Conservation (phyloP, 2,113 vertebrate species). For the Oxygymnocypris stewartii region DNA sequence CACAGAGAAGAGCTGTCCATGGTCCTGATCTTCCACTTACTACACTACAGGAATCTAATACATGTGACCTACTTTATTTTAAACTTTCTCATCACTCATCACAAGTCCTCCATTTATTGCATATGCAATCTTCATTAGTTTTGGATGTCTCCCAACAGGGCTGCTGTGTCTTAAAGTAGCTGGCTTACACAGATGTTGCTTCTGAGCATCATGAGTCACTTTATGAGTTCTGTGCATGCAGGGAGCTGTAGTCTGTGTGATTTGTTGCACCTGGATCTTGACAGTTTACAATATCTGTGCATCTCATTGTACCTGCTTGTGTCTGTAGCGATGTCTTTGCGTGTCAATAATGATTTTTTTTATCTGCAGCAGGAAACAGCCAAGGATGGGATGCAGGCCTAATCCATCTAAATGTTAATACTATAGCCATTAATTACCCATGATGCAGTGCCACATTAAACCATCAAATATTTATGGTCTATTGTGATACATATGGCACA, state of each 20-base stretch:
- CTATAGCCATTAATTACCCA: slow-evolving; percentile 34
- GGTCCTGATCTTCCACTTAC: slow-evolving; percentile 6
- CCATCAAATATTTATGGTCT: slow-evolving; percentile 42
- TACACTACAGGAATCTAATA: not conserved
- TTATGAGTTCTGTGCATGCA: slow-evolving; percentile 26
- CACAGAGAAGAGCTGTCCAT: not conserved
- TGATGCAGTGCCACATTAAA: slow-evolving; percentile 35
- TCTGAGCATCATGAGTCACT: slow-evolving; percentile 14
- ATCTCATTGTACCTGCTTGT: slow-evolving; percentile 26
- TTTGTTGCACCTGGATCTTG: slow-evolving; percentile 42
- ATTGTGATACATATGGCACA: slow-evolving; percentile 39
- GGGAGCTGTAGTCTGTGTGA: slow-evolving; percentile 11
- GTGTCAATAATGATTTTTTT: slow-evolving; percentile 24
- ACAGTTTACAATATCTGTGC: slow-evolving; percentile 27
- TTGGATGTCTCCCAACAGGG: slow-evolving; percentile 13
- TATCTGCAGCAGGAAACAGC: slow-evolving; percentile 18
- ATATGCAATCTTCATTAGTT: slow-evolving; percentile 22
- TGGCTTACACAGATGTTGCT: slow-evolving; percentile 31
- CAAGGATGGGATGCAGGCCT: slow-evolving; percentile 15
- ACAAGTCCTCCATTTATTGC: slow-evolving; percentile 22
- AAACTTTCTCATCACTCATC: slow-evolving; percentile 4
- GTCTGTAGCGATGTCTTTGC: not conserved
- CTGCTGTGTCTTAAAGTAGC: slow-evolving; percentile 27
- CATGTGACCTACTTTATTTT: slow-evolving; percentile 16
- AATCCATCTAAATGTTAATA: slow-evolving; percentile 39